These are phyloP conservation scores for Bufotes viridis DNA, from an alignment of 2,797 vertebrate species.

Conservation along the genomic window DNA sequence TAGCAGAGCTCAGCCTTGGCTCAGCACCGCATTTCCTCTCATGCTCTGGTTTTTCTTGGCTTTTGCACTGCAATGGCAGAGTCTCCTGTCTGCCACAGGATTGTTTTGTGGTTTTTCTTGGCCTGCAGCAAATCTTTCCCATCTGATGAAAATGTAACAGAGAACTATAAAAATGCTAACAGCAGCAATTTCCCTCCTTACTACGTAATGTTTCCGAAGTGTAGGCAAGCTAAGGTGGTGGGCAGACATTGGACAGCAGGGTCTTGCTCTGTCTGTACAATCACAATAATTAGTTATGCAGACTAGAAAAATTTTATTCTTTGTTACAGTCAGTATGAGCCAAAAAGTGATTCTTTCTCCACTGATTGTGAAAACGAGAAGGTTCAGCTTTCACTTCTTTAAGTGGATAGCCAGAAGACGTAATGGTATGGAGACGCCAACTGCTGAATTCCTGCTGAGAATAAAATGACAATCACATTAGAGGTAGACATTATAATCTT, in stretches of 20 bases:
- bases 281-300: constrained; percentile 44
- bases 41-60: constrained; percentile 57
- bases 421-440: constrained; percentile 32
- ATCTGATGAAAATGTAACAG: constrained; percentile 46
- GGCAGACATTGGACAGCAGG: constrained; percentile 26
- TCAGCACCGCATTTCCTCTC: constrained; percentile 1
- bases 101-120: constrained; percentile 57
- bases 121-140: constrained; percentile 44
- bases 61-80: constrained; percentile 13
- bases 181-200: constrained; percentile 55
- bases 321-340: constrained; percentile 12
- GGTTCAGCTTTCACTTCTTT: constrained; percentile 46
- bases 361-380: constrained; percentile 35
- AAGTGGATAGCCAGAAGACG: constrained; percentile 53
- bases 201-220: constrained; percentile 60
- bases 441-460: constrained; percentile 39
- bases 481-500: not conserved
- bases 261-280: constrained; percentile 43
- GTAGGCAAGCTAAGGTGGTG: constrained; percentile 53
- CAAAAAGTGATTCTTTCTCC: not conserved
- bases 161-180: constrained; percentile 59
- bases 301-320: constrained; percentile 12
- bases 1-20: constrained; percentile 36
- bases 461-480: constrained; percentile 37
- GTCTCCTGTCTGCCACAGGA: constrained; percentile 47